Evolutionary conservation across 2,888 invertebrate genomes (phyloP).

Genomic region (Thumatha senex): DNA sequence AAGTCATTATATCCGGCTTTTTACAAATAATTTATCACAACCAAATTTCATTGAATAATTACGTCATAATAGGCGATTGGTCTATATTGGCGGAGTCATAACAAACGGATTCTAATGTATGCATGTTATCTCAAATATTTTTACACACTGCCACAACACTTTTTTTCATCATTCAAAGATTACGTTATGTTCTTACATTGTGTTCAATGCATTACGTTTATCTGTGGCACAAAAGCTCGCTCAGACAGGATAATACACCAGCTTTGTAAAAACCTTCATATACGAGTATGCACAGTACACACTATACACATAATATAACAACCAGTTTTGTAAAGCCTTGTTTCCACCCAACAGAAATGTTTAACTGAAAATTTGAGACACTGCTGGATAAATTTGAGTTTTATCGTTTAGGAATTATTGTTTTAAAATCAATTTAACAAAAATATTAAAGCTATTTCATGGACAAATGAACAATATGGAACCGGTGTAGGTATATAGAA

Average conservation of each 20-base stretch:
- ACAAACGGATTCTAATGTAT: too few relatives aligned
- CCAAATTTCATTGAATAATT: too few relatives aligned
- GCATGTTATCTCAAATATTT: neutral
- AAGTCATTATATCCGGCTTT: too few relatives aligned
- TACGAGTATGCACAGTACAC: slow-evolving; percentile 13
- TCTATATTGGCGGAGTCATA: too few relatives aligned
- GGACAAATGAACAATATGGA: too few relatives aligned
- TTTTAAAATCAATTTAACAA: too few relatives aligned
- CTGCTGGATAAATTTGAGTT: neutral
- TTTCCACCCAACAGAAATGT: slow-evolving; percentile 14
- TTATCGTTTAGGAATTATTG: neutral
- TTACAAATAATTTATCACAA: too few relatives aligned
- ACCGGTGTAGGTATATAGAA: too few relatives aligned
- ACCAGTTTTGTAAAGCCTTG: slow-evolving; percentile 7
- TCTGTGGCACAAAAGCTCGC: slow-evolving; percentile 62
- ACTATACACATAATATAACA: slow-evolving; percentile 16
- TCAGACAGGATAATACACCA: slow-evolving; percentile 64
- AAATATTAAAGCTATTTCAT: too few relatives aligned
- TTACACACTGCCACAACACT: neutral
- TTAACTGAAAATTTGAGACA: slow-evolving; percentile 2
- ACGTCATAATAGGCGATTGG: too few relatives aligned
- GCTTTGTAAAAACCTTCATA: slow-evolving; percentile 59
- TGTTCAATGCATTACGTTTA: slow-evolving; percentile 58
- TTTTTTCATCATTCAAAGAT: slow-evolving; percentile 23
- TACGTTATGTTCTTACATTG: slow-evolving; percentile 32